phyloP scores from a whole-genome alignment of 1,140 invertebrate species.

The Eriosoma lanigerum region DNA sequence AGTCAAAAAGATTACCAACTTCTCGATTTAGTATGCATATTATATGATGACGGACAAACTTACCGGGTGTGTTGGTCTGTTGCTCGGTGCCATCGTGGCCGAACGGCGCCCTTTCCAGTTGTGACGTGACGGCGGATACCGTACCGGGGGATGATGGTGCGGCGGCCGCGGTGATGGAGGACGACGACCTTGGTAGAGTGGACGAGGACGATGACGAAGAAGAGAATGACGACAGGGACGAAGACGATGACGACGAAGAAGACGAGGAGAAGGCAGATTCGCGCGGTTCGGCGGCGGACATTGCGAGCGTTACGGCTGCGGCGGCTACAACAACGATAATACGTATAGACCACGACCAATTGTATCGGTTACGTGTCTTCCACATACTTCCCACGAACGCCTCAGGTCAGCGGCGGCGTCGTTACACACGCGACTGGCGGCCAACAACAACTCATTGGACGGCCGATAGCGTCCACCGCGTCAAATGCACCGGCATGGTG shows the following conservation, averaged over 20 bases:
- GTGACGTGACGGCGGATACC: constrained; percentile 20
- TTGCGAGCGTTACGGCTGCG: constrained; percentile 45
- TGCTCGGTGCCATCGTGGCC: constrained; percentile 39
- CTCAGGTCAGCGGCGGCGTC: constrained; percentile 48
- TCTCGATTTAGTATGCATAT: too few relatives aligned
- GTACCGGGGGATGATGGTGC: neutral
- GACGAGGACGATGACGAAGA: neutral
- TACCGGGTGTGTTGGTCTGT: constrained; percentile 42
- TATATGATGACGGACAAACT: neutral
- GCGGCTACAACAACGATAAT: constrained; percentile 46
- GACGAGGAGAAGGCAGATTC: constrained; percentile 18
- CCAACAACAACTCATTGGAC: constrained; percentile 42
- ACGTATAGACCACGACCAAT: constrained; percentile 51
- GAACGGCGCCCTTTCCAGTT: constrained; percentile 43
- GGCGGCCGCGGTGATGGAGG: neutral
- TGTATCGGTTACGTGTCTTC: constrained; percentile 51
- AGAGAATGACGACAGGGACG: neutral
- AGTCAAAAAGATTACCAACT: too few relatives aligned
- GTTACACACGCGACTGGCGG: constrained; percentile 46
- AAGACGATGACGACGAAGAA: neutral
- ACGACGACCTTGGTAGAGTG: neutral
- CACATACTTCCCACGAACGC: constrained; percentile 44
- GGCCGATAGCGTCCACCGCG: constrained; percentile 31
- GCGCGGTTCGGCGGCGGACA: constrained; percentile 41
- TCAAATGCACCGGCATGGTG: neutral